Evolutionary conservation across 2,888 invertebrate species (phyloP).

Genomic region (Timandra comae): DNA sequence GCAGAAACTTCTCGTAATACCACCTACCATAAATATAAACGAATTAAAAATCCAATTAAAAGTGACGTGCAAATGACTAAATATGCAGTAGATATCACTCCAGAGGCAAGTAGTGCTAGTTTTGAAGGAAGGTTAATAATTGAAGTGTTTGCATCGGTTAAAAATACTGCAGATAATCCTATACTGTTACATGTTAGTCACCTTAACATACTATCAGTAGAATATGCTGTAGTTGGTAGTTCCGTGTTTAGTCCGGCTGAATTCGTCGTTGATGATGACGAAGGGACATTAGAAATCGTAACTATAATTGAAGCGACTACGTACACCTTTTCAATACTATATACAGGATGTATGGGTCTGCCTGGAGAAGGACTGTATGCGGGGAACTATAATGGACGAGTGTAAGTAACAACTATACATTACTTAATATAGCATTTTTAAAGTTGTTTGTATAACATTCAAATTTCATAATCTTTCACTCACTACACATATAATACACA

Average conservation of each 20-base stretch:
- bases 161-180: constrained; percentile 29
- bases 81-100: constrained; percentile 35
- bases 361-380: constrained; percentile 30
- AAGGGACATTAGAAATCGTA: constrained; percentile 33
- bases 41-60: constrained; percentile 35
- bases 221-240: constrained; percentile 29
- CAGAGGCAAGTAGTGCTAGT: constrained; percentile 24
- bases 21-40: no score
- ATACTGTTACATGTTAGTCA: constrained; percentile 33
- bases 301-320: constrained; percentile 25
- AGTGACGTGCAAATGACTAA: constrained; percentile 38
- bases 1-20: no score
- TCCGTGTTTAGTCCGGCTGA: constrained; percentile 13
- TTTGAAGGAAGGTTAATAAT: constrained; percentile 35
- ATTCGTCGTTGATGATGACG: constrained; percentile 26
- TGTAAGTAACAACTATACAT: no score
- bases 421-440: no score
- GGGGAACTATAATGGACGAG: no score
- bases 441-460: no score
- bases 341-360: constrained; percentile 29
- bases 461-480: no score
- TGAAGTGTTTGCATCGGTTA: constrained; percentile 29
- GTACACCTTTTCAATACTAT: constrained; percentile 38
- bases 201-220: constrained; percentile 31
- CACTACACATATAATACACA: no score